Percentiles rank a stretch among this genome's conserved stretches.
phyloP scores from a whole-genome alignment of 2,113 vertebrate genomes.

The Callaeas wilsoni region DNA sequence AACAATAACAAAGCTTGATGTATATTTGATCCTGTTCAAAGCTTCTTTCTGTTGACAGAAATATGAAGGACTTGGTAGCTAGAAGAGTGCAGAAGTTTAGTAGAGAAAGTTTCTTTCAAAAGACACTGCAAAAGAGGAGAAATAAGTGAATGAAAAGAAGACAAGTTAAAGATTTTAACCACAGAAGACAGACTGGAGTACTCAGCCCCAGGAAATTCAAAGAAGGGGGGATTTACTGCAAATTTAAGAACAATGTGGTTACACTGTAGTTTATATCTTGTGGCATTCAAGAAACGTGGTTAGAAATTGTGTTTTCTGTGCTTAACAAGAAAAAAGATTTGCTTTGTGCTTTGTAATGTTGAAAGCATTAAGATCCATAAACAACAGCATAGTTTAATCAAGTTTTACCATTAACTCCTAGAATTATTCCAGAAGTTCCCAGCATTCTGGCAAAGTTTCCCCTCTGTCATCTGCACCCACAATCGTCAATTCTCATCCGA shows the following conservation, averaged over 20 bases:
- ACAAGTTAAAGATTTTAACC: not conserved
- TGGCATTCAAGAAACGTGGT: not conserved
- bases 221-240: not conserved
- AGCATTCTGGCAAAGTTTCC: not conserved
- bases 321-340: not conserved
- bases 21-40: not conserved
- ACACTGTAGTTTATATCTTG: not conserved
- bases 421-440: not conserved
- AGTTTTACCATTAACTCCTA: slow-evolving; percentile 12
- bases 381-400: slow-evolving; percentile 46
- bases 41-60: not conserved
- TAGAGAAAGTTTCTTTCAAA: not conserved
- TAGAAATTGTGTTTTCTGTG: not conserved
- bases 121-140: not conserved
- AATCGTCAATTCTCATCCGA: not conserved
- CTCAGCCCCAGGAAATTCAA: not conserved
- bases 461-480: not conserved
- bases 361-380: slow-evolving; percentile 19
- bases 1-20: not conserved
- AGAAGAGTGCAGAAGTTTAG: not conserved
- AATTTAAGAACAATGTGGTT: slow-evolving; percentile 26
- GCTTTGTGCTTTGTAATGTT: not conserved
- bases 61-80: not conserved
- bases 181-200: not conserved
- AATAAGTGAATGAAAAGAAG: not conserved